Evolutionary conservation across 2,888 invertebrate genomes (phyloP).

Genomic region (Lagria hirta): DNA sequence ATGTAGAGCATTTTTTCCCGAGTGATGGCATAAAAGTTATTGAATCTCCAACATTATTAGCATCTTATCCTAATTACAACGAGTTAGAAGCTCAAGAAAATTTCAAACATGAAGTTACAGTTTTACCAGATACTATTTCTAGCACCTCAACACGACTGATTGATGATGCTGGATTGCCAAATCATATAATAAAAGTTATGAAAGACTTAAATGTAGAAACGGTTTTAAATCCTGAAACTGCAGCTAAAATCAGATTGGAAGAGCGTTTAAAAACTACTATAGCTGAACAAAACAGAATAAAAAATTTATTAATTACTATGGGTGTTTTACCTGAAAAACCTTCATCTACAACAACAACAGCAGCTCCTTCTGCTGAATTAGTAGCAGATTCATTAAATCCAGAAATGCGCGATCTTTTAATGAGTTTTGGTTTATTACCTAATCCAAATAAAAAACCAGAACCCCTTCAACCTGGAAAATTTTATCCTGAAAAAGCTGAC

Average conservation of each 20-base stretch:
- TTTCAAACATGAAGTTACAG: constrained; percentile 26
- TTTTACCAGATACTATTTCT: constrained; percentile 13
- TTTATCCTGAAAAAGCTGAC: constrained; percentile 42
- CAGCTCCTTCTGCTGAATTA: constrained; percentile 45
- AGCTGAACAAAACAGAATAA: constrained; percentile 39
- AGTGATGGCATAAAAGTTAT: constrained; percentile 35
- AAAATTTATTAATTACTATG: constrained; percentile 54
- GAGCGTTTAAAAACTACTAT: constrained; percentile 6
- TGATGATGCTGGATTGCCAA: constrained; percentile 35
- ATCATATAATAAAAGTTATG: constrained; percentile 38
- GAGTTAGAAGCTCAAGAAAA: constrained; percentile 30
- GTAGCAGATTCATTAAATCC: constrained; percentile 50
- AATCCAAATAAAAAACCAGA: constrained; percentile 37
- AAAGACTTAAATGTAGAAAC: constrained; percentile 40
- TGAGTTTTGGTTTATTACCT: constrained; percentile 54
- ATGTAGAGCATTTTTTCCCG: constrained; percentile 18
- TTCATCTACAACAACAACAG: constrained; percentile 38
- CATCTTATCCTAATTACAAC: too few relatives aligned
- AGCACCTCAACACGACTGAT: constrained; percentile 30
- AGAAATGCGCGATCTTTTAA: constrained; percentile 54
- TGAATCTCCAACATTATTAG: constrained; percentile 32
- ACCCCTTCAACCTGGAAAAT: constrained; percentile 14
- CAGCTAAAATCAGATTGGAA: constrained; percentile 1
- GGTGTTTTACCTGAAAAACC: constrained; percentile 44
- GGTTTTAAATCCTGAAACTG: constrained; percentile 18